Conservation (phyloP, 92 coral and sea anemone species). For the Anthopleura xanthogrammica region DNA sequence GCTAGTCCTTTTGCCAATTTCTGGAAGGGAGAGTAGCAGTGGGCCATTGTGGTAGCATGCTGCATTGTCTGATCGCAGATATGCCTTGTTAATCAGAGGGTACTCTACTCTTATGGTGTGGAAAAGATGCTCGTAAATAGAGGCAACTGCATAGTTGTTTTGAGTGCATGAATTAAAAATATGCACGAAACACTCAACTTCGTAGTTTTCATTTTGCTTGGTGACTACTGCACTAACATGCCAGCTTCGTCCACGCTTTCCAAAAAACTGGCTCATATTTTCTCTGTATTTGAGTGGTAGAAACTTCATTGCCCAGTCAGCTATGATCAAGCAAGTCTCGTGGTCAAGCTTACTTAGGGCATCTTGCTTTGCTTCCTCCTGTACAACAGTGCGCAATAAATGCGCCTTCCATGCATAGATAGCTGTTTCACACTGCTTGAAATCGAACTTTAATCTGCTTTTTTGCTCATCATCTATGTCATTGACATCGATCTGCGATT, state of each 20-base stretch:
- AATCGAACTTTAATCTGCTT: slow-evolving; percentile 7
- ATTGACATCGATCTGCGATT: neutral
- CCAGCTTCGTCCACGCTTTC: slow-evolving; percentile 53
- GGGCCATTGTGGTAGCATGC: slow-evolving; percentile 48
- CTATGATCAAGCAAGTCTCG: slow-evolving; percentile 35
- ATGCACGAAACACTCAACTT: slow-evolving; percentile 57
- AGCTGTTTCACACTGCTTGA: slow-evolving; percentile 26
- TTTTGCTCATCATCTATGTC: slow-evolving; percentile 1
- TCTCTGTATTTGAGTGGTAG: slow-evolving; percentile 44
- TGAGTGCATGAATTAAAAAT: slow-evolving; percentile 34
- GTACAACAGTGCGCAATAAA: slow-evolving; percentile 31
- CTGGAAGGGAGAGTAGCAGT: slow-evolving; percentile 30
- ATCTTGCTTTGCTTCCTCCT: slow-evolving; percentile 48
- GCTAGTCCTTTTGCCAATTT: slow-evolving; percentile 33
- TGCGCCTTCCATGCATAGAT: slow-evolving; percentile 38
- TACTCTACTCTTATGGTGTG: slow-evolving; percentile 37
- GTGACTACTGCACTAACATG: slow-evolving; percentile 56
- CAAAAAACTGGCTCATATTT: slow-evolving; percentile 48
- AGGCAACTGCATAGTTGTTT: slow-evolving; percentile 32
- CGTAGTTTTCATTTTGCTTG: slow-evolving; percentile 19
- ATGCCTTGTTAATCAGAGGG: slow-evolving; percentile 30
- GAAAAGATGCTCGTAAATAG: slow-evolving; percentile 45
- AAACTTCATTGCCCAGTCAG: slow-evolving; percentile 66
- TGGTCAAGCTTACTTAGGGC: slow-evolving; percentile 33
- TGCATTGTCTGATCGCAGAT: slow-evolving; percentile 51